These are phyloP conservation scores for Smutsia gigantea DNA, from an alignment of 2,797 vertebrate genomes.

Conservation along the genomic window DNA sequence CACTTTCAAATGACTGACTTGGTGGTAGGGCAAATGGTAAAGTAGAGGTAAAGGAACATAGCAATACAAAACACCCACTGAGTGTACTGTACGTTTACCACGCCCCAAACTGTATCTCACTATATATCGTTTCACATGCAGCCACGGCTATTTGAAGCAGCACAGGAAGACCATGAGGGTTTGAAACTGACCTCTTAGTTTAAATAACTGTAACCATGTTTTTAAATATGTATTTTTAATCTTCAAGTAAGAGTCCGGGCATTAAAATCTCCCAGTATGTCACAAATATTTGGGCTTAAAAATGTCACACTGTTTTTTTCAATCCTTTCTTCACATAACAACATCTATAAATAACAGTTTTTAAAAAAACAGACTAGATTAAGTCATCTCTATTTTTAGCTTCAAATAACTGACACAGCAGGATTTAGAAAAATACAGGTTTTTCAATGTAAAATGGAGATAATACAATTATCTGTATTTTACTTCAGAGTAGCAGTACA, in stretches of 20 bases:
- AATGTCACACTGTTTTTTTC: slow-evolving; percentile 53
- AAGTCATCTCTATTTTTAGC: slow-evolving; percentile 64
- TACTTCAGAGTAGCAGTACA: slow-evolving; percentile 22
- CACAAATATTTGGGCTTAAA: slow-evolving; percentile 79
- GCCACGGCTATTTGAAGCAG: background rate
- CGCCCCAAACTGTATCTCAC: background rate
- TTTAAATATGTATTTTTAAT: slow-evolving; percentile 72
- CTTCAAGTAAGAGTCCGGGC: slow-evolving; percentile 41
- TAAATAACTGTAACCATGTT: slow-evolving; percentile 76
- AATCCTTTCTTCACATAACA: slow-evolving; percentile 56
- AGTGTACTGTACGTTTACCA: background rate
- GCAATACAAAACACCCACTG: background rate
- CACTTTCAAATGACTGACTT: slow-evolving; percentile 47
- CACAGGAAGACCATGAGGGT: background rate
- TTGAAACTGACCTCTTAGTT: slow-evolving; percentile 29
- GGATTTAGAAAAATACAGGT: slow-evolving; percentile 44
- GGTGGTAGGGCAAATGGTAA: background rate
- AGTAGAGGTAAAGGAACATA: background rate
- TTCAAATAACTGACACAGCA: slow-evolving; percentile 44
- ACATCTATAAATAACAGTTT: slow-evolving; percentile 33
- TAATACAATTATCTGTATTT: slow-evolving; percentile 45
- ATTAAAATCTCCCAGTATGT: slow-evolving; percentile 79
- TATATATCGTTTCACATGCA: background rate
- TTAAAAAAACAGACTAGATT: slow-evolving; percentile 14
- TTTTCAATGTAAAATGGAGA: slow-evolving; percentile 46